These are phyloP conservation scores for Zaprionus obscuricornis DNA, from an alignment of 2,888 invertebrate species.

Conservation along the genomic window DNA sequence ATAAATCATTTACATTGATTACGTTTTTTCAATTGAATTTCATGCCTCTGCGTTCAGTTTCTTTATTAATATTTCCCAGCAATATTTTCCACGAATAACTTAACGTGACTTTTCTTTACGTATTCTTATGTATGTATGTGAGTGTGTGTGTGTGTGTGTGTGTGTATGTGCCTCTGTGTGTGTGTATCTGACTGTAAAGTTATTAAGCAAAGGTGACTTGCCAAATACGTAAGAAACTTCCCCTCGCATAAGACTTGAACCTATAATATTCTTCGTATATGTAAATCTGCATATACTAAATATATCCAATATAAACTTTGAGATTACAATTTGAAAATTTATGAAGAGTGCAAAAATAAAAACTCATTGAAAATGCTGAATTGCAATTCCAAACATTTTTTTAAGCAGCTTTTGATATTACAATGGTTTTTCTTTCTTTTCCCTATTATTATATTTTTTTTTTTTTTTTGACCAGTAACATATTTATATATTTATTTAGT, in stretches of 20 bases:
- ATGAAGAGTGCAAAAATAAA: slow-evolving; percentile 1
- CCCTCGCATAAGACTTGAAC: no score
- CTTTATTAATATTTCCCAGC: slow-evolving; percentile 31
- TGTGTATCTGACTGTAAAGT: slow-evolving; percentile 15
- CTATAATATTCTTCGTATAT: no score
- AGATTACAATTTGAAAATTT: slow-evolving; percentile 5
- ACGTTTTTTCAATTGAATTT: slow-evolving; percentile 45
- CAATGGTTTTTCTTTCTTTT: no score
- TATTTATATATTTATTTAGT: no score
- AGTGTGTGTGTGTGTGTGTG: no score
- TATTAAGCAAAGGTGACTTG: slow-evolving; percentile 54
- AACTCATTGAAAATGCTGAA: slow-evolving; percentile 38
- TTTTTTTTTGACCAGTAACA: no score
- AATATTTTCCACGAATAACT: slow-evolving; percentile 10
- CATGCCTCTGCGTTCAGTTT: slow-evolving; percentile 18
- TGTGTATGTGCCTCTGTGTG: no score
- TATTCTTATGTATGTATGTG: no score
- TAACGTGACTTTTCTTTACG: slow-evolving; percentile 29
- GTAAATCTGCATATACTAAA: no score
- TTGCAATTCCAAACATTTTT: slow-evolving; percentile 31
- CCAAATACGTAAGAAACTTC: slow-evolving; percentile 1
- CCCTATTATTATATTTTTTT: no score
- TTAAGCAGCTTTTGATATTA: background rate
- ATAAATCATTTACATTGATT: slow-evolving; percentile 61
- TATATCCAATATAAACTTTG: slow-evolving; percentile 1